Evolutionary conservation across 2,113 vertebrate species (phyloP).

Genomic region (Sander lucioperca): DNA sequence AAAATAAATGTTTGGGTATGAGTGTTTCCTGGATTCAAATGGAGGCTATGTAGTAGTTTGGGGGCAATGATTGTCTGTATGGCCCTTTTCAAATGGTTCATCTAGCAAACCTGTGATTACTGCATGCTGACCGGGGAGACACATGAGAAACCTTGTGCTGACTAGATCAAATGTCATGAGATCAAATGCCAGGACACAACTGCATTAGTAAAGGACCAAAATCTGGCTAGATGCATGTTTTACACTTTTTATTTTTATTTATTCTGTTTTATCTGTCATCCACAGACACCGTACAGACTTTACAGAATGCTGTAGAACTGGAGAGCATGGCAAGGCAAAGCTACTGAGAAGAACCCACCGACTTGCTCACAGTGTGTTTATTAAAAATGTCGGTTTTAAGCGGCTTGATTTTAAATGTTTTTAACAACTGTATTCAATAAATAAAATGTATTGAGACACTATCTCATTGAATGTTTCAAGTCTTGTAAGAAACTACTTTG

Average conservation of each 20-base stretch:
- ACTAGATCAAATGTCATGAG: not conserved
- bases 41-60: not conserved
- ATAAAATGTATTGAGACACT: constrained; percentile 51
- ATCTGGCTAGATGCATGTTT: not conserved
- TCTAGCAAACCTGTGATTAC: not conserved
- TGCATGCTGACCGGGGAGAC: not conserved
- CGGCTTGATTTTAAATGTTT: constrained; percentile 13
- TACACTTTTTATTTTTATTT: not conserved
- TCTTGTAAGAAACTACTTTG: not conserved
- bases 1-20: no score
- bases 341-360: constrained; percentile 32
- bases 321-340: constrained; percentile 40
- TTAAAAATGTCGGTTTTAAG: not conserved
- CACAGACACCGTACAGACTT: constrained; percentile 47
- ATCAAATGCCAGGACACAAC: no score
- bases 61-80: not conserved
- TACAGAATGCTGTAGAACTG: constrained; percentile 61
- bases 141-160: not conserved
- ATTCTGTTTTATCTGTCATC: constrained; percentile 17
- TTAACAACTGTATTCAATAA: constrained; percentile 11
- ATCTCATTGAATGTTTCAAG: not conserved
- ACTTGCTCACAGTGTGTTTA: not conserved
- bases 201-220: not conserved
- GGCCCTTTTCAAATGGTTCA: not conserved
- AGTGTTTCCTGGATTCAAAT: no score